These are phyloP conservation scores for Ispidina picta DNA, from an alignment of 2,797 vertebrate species.

Conservation along the genomic window DNA sequence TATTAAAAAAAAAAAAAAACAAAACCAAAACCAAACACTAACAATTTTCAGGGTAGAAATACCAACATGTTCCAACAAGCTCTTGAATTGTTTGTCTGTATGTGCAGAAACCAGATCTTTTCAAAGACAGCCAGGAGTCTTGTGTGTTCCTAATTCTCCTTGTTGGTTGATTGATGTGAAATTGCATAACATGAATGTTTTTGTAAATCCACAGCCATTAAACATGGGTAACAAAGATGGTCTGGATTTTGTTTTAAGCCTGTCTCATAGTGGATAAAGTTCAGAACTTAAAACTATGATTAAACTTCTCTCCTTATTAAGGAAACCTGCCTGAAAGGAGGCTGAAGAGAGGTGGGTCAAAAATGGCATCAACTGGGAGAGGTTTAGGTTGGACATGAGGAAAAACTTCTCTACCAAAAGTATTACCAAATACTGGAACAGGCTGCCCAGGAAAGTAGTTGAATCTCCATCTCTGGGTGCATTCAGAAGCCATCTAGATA, in stretches of 20 bases:
- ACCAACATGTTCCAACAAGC: not conserved
- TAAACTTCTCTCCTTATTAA: not conserved
- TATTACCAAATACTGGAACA: too few relatives aligned
- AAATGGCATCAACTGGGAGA: too few relatives aligned
- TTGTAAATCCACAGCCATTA: slow-evolving; percentile 34
- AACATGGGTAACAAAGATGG: not conserved
- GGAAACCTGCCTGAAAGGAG: too few relatives aligned
- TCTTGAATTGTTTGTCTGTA: not conserved
- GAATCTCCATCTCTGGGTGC: too few relatives aligned
- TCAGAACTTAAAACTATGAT: not conserved
- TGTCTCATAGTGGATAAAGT: not conserved
- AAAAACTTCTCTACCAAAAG: too few relatives aligned
- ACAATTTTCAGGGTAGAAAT: not conserved
- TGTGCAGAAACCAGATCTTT: not conserved
- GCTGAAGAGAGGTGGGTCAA: too few relatives aligned
- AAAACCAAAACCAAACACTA: not conserved
- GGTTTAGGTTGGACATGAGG: too few relatives aligned
- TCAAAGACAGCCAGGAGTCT: not conserved
- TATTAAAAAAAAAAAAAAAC: not conserved
- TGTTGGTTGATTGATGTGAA: not conserved
- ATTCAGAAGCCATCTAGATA: too few relatives aligned
- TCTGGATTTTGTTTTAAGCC: slow-evolving; percentile 4
- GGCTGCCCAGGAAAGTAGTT: too few relatives aligned
- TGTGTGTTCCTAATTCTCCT: not conserved
- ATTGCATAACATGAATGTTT: not conserved